phyloP scores from a whole-genome alignment of 2,113 vertebrate species.

The Corydoras sp. region DNA sequence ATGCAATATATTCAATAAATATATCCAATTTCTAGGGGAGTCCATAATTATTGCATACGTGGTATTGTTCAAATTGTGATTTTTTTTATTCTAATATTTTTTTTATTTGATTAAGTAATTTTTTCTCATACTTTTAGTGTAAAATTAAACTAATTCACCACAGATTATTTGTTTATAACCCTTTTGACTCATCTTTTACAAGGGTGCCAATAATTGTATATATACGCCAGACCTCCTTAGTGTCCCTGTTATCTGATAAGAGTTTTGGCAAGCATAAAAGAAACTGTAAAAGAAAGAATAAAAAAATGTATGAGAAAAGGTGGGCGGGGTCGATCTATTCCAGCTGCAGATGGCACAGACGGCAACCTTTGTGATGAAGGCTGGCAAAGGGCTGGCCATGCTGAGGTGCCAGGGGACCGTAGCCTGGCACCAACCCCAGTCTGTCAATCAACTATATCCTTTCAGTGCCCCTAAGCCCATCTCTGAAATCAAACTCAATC shows the following conservation, averaged over 20 bases:
- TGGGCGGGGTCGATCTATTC: constrained; percentile 22
- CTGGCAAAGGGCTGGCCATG: constrained; percentile 37
- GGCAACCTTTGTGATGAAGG: constrained; percentile 36
- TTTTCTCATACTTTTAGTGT: too few species aligned
- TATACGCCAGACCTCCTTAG: neutral
- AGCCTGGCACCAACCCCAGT: constrained; percentile 39
- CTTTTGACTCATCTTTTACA: too few species aligned
- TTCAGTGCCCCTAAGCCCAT: constrained; percentile 26
- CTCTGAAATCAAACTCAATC: constrained; percentile 38
- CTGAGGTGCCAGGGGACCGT: constrained; percentile 38
- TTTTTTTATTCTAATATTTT: too few species aligned
- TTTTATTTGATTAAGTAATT: too few species aligned
- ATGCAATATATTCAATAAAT: too few species aligned
- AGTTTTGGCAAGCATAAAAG: neutral
- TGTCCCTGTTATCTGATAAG: neutral
- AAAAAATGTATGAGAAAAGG: constrained; percentile 4
- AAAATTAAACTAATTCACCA: too few species aligned
- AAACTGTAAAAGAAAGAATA: neutral
- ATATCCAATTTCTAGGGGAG: too few species aligned
- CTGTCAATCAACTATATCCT: constrained; percentile 38
- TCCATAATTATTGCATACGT: too few species aligned
- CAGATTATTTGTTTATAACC: too few species aligned
- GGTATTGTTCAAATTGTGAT: too few species aligned
- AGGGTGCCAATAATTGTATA: neutral
- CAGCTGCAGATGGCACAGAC: constrained; percentile 41